Base-by-base conservation (phyloP, 2,113 vertebrate species). In the Chionomys nivalis region DNA sequence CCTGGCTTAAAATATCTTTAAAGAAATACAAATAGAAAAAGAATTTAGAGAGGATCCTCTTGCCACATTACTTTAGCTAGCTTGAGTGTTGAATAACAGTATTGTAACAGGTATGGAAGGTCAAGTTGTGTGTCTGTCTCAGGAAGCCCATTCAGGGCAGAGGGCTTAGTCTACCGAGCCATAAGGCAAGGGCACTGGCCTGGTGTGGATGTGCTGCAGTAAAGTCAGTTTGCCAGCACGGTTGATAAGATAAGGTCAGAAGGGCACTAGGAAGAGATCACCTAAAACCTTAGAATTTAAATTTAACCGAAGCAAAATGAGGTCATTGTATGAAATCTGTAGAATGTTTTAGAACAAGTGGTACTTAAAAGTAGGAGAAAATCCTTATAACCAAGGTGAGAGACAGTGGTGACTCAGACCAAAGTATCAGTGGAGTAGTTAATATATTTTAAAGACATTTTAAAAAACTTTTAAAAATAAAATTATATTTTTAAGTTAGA, bases 201-300 rank as follows among this genome's bases (percentile, higher is more conserved):
- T 36, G 33, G 65, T 11, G 21, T 39, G 55, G 19, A 3, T 88
- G 55, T 63, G 89, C 49, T 52, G 12, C 4, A 21, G 1, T 7
- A 12, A 65, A 23, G 55, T 28, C 33, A 31, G 31, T 26, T 33
- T 39, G 24, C 7, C 44, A 6, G 21, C 7, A 47, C 0, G 1
- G 4, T 5, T 11, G 17, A 23, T 44, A 78, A 26, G 42, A 28
- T 42, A 14, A 72, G 44, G 17, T 91, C 83, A 68, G 21, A 28
- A 19, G 33, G 33, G 66, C 17, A 8, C 0, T 58, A 2, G 39
- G 31, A 12, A 36, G 2, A 24, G 68, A 44, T 49, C 16, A 8
- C 17, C 1, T 0, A 66, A 7, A 31, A 5, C 47, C 9, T 79
- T 73, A 28, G 65, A 95, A 85, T 89, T 78, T 72, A 33, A 33